These are phyloP conservation scores for Periplaneta americana DNA, from an alignment of 1,140 invertebrate genomes.

Conservation along the genomic window DNA sequence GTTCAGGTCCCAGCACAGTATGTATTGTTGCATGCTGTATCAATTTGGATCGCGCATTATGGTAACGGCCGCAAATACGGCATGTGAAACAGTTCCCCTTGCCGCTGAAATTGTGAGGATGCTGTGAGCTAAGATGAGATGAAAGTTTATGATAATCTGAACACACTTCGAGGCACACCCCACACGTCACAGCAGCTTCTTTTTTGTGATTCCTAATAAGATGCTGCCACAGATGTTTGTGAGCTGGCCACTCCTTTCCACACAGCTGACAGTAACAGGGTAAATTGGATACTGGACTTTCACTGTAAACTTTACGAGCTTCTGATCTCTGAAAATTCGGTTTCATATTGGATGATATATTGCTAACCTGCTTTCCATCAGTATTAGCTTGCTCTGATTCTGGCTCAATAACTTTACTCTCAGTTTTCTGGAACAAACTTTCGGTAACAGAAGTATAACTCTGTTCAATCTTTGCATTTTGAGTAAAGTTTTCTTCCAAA, in stretches of 20 bases:
- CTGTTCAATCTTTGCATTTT: neutral
- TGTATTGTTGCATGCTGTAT: slow-evolving; percentile 52
- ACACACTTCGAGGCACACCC: slow-evolving; percentile 52
- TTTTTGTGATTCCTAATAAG: slow-evolving; percentile 51
- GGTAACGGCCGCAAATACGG: slow-evolving; percentile 50
- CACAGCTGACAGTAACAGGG: slow-evolving; percentile 45
- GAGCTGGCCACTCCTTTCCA: slow-evolving; percentile 53
- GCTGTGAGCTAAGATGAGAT: slow-evolving; percentile 45
- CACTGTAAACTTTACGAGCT: slow-evolving; percentile 22
- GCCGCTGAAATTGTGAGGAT: slow-evolving; percentile 43
- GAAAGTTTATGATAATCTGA: slow-evolving; percentile 42
- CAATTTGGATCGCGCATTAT: slow-evolving; percentile 53
- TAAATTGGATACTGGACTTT: neutral
- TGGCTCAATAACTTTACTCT: neutral
- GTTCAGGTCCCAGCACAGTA: slow-evolving; percentile 6
- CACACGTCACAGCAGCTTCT: slow-evolving; percentile 52
- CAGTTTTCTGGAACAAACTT: neutral
- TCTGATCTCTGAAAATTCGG: neutral
- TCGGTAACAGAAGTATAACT: neutral
- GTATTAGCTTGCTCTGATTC: neutral
- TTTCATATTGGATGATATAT: neutral
- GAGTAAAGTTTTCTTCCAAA: slow-evolving; percentile 18
- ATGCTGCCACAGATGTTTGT: slow-evolving; percentile 57
- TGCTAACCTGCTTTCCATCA: neutral
- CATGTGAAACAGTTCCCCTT: slow-evolving; percentile 55